Evolutionary conservation across 2,797 vertebrate species (phyloP), one percentile per base, ranked within the genome.

Genomic region (Mus spretus): DNA sequence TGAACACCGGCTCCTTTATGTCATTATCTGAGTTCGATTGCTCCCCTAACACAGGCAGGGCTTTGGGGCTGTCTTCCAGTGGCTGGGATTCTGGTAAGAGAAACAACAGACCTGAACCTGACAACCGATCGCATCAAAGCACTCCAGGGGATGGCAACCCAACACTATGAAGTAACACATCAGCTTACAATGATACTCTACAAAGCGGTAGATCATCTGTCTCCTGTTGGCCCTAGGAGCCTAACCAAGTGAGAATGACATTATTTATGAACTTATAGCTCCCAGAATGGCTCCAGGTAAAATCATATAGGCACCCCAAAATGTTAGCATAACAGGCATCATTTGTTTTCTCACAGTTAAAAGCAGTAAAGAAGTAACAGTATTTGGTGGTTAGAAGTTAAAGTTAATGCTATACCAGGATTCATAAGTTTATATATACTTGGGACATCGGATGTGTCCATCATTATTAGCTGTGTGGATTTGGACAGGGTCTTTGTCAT

Each of bases 71-170:
- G 98, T 99, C 99, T 98, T 98, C 99, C 47, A 98, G 98, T 89
- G 98, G 98, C 97, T 98, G 98, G 93, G 98, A 98, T 98, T 98
- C 99, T 99, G 99, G 95, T 97, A 85, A 96, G 97, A 98, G 99
- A 99, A 99, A 99, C 98, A 98, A 98, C 97, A 99, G 98, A 99
- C 97, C 98, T 98, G 97, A 97, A 98, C 97, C 93, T 98, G 99
- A 98, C 98, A 99, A 98, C 96, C 98, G 98, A 99, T 98, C 99
- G 94, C 98, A 94, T 93, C 97, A 95, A 97, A 94, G 97, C 97
- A 82, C 97, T 97, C 97, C 92, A 96, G 97, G 97, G 98, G 98
- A 96, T 97, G 98, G 98, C 98, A 98, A 98, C 97, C 95, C 98
- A 92, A 97, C 96, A 96, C 97, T 95, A 89, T 11, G 74, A 93